Base-by-base conservation (phyloP, 2,797 vertebrate species). In the Microctenopoma lineatum region DNA sequence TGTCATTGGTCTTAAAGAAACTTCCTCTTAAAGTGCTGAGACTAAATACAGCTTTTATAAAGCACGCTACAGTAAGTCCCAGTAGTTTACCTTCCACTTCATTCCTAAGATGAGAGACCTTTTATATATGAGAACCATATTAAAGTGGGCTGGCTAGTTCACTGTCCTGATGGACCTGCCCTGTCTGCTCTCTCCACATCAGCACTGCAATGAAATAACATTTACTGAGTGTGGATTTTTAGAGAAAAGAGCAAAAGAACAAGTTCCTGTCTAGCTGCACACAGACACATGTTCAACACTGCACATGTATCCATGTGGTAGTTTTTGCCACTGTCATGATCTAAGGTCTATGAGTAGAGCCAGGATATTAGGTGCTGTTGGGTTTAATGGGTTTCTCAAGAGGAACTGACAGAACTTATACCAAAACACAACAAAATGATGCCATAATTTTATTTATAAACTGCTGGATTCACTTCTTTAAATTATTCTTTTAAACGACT, bases 401-500 rank as follows among this genome's bases (percentile, higher is more conserved):
- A 38, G 25, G 55, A 58, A 54, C n/a, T 48, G 26, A 32, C 46
- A 61, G 45, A 66, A 14, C 32, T 32, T 7, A 39, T 44, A 48
- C 52, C 50, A 36, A 50, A 5, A 55, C 25, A 58, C 32, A 61
- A 41, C 42, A 16, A 29, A 46, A 13, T 1, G 10, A 34, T 36
- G 42, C 53, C 11, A 18, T 46, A 4, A 39, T 59, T 63, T 70
- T n/a, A 34, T 58, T 54, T 66, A 14, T 21, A 46, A 57, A 62
- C 48, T 10, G 16, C 18, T 25, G 59, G 54, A 66, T 56, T 54
- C 36, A 15, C 21, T 45, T 11, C 25, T 12, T 59, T 51, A 25
- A 66, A 61, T 53, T 8, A 26, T 57, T 58, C 44, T 59, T 45
- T 46, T 11, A 32, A 54, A 41, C 51, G 53, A 66, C 59, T 42